phyloP scores from a whole-genome alignment of 2,888 invertebrate genomes.

The Napeogenes inachia region DNA sequence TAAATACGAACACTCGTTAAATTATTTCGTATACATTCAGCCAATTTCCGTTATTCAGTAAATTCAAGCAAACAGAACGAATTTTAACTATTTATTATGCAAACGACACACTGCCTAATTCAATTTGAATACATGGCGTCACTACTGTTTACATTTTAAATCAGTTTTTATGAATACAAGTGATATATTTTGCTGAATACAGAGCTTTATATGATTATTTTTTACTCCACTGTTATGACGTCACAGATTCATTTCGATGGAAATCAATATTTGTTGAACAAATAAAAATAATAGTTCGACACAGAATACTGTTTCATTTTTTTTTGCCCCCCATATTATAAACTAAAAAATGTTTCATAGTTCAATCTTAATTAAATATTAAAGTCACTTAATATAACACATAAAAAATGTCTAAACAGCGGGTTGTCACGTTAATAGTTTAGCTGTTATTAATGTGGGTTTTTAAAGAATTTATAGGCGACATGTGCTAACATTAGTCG shows the following conservation, averaged over 20 bases:
- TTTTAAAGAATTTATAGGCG: constrained; percentile 67
- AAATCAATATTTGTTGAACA: too few relatives aligned
- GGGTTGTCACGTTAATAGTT: constrained; percentile 49
- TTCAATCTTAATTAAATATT: constrained; percentile 9
- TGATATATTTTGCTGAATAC: too few relatives aligned
- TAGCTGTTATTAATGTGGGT: constrained; percentile 57
- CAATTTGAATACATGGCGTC: constrained; percentile 33
- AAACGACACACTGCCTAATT: constrained; percentile 35
- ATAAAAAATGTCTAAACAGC: constrained; percentile 30
- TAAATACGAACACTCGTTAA: constrained; percentile 10
- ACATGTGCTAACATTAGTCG: constrained; percentile 43
- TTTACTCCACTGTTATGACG: too few relatives aligned
- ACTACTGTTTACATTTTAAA: constrained; percentile 25
- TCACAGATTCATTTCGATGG: too few relatives aligned
- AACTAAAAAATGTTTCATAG: neutral
- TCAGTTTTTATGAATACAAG: constrained; percentile 9
- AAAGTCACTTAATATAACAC: constrained; percentile 9
- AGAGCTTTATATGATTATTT: too few relatives aligned
- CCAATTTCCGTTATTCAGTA: constrained; percentile 19
- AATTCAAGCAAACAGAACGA: constrained; percentile 19
- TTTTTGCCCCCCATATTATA: too few relatives aligned
- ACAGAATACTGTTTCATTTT: too few relatives aligned
- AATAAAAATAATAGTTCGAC: too few relatives aligned
- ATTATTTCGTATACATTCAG: constrained; percentile 19
- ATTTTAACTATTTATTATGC: constrained; percentile 26